Percentiles rank a stretch among this genome's conserved stretches.
phyloP scores from a whole-genome alignment of 2,797 vertebrate genomes.

The Sciurus carolinensis region DNA sequence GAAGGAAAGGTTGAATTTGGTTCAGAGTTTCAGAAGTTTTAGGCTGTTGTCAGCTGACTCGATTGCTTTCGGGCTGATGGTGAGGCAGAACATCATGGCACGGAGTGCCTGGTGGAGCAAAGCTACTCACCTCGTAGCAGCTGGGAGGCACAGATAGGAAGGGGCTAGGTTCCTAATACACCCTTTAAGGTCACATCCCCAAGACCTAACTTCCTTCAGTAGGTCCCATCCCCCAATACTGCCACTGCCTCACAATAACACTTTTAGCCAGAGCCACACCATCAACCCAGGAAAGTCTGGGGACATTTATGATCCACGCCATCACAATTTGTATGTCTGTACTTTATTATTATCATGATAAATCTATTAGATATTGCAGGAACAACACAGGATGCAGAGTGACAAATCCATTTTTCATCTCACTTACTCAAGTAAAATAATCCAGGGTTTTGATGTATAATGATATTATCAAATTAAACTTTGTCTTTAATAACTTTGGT shows the following conservation, averaged over 20 bases:
- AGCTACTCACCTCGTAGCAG: neutral
- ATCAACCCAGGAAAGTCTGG: too few species aligned
- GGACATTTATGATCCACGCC: neutral
- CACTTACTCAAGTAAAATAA: constrained; percentile 59
- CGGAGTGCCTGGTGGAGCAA: neutral
- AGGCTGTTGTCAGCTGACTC: neutral
- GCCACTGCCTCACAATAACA: neutral
- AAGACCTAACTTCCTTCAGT: neutral
- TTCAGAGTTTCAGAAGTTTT: neutral
- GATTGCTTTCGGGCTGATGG: neutral
- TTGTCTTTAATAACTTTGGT: constrained; percentile 4
- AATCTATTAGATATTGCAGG: neutral
- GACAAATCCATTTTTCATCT: constrained; percentile 41
- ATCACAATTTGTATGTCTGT: neutral
- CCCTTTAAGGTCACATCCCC: neutral
- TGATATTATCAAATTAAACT: constrained; percentile 21
- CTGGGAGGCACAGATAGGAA: too few species aligned
- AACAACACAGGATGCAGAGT: neutral
- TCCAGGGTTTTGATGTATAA: neutral
- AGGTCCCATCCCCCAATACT: neutral
- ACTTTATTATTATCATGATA: constrained; percentile 53
- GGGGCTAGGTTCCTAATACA: too few species aligned
- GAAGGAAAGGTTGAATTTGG: neutral
- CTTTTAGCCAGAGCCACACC: too few species aligned
- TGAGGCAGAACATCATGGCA: neutral